These are phyloP conservation scores for Lemur catta DNA, from an alignment of 2,797 vertebrate genomes.

Conservation along the genomic window DNA sequence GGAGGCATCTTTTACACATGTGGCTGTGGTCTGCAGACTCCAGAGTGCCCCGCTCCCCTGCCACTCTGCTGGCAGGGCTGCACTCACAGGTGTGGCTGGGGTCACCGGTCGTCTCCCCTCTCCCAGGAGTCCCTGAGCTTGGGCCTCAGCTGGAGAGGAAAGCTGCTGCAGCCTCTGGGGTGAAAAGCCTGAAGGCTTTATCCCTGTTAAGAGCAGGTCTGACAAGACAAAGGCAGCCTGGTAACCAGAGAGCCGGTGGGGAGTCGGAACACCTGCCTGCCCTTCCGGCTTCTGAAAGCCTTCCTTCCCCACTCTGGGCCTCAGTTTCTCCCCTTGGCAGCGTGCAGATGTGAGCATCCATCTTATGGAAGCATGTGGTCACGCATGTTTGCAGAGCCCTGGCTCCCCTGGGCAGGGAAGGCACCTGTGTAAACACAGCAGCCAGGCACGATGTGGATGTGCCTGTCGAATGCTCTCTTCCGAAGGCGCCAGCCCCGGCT, in stretches of 20 bases:
- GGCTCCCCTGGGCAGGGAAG: conserved; percentile 57
- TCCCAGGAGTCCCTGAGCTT: background rate
- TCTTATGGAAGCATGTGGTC: conserved; percentile 64
- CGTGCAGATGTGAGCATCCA: conserved; percentile 66
- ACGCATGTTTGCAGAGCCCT: conserved; percentile 67
- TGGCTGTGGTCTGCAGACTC: background rate
- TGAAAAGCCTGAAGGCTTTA: conserved; percentile 44
- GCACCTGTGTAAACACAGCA: conserved; percentile 76
- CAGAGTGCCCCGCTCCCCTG: background rate
- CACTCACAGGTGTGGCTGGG: background rate
- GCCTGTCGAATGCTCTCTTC: conserved; percentile 35
- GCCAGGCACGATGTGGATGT: background rate
- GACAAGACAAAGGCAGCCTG: conserved; percentile 59
- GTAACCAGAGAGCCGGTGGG: conserved; percentile 57
- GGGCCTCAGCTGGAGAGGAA: background rate
- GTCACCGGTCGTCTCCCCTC: background rate
- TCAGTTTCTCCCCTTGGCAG: conserved; percentile 70
- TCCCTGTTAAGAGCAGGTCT: background rate
- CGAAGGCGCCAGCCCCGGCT: conserved; percentile 14
- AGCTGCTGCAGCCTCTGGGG: background rate
- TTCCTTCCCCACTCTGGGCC: conserved; percentile 49
- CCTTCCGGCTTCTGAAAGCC: conserved; percentile 35
- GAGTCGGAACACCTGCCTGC: conserved; percentile 50
- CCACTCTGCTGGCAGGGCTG: background rate
- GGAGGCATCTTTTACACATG: background rate